Base-by-base conservation (phyloP, 2,113 vertebrate genomes). In the Rhea pennata region DNA sequence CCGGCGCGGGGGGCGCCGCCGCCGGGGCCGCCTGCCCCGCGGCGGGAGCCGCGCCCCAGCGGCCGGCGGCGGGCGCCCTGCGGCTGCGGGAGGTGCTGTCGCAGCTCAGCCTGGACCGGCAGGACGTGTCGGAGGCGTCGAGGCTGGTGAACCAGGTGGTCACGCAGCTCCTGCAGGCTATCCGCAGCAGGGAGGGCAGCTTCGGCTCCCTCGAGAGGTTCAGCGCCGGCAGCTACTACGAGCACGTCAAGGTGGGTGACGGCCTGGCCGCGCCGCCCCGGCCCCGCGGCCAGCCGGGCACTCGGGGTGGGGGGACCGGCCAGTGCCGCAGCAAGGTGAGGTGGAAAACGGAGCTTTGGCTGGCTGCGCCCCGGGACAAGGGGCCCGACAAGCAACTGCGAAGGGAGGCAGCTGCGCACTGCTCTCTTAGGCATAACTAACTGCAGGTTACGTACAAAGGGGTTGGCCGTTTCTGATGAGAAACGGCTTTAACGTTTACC, bases 191-290 rank as follows among this genome's bases (percentile, higher is more conserved):
- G 10, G 65, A 61, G 7, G 19, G 67, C 7, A 40, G 48, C n/a
- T 97, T 98, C 92, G 10, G 44, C 39, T 70, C 72, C 8, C 42
- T 98, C 2, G 2, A 19, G 13, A 33, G 1, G 26, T 70, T 93
- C 10, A 15, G 58, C 27, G 36, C 97, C 2, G 98, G 98, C n/a
- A 98, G 98, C 93, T 98, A 98, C 97, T 98, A 98, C 24, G 98
- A 98, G 76, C 95, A 3, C 4, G 94, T 98, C 65, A 98, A 98
- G 98, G 98, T 98, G 90, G 90, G 96, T 75, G n/a, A 44, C 16
- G 5, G 58, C 36, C 36, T 36, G 36, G 36, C 36, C 36, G 36
- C 36, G 36, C 36, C 36, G 36, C 36, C 36, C 36, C 36, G 36
- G 36, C 36, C 36, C 36, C 36, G 36, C 36, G 36, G 15, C 17